Conservation (phyloP, 2,888 invertebrate genomes). For the Byasa hedistus region DNA sequence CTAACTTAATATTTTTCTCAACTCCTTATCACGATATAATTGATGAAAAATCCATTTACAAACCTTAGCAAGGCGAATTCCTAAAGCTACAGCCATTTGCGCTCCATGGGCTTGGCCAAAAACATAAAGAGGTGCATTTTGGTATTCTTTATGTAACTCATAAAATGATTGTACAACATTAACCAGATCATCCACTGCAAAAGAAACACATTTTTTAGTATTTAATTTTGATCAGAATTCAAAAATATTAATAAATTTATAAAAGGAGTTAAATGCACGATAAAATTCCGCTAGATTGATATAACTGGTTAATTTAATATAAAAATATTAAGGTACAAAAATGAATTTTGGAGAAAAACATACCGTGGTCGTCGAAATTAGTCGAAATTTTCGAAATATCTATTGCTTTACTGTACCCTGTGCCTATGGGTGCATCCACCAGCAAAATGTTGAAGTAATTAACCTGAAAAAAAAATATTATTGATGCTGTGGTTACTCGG, state of each 20-base stretch:
- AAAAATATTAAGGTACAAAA: no score
- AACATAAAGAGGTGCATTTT: slow-evolving; percentile 86
- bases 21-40: no score
- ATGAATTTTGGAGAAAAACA: no score
- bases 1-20: no score
- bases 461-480: slow-evolving; percentile 67
- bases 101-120: slow-evolving; percentile 94
- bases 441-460: slow-evolving; percentile 89
- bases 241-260: no score
- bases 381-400: slow-evolving; percentile 31
- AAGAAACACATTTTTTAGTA: slow-evolving; percentile 11
- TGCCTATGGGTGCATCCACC: slow-evolving; percentile 93
- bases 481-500: background rate
- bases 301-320: no score
- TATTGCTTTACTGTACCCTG: slow-evolving; percentile 87
- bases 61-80: slow-evolving; percentile 72
- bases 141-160: slow-evolving; percentile 81
- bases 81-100: slow-evolving; percentile 90
- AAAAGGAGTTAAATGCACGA: no score
- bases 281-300: no score
- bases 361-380: slow-evolving; percentile 26
- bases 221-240: background rate
- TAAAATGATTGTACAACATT: slow-evolving; percentile 84
- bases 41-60: slow-evolving; percentile 30
- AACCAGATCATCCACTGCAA: slow-evolving; percentile 84